A percentile compares a stretch with the other conserved stretches of the same genome.
These are phyloP conservation scores for Parazoanthus swiftii DNA, from an alignment of 92 coral and sea anemone genomes.

Conservation along the genomic window DNA sequence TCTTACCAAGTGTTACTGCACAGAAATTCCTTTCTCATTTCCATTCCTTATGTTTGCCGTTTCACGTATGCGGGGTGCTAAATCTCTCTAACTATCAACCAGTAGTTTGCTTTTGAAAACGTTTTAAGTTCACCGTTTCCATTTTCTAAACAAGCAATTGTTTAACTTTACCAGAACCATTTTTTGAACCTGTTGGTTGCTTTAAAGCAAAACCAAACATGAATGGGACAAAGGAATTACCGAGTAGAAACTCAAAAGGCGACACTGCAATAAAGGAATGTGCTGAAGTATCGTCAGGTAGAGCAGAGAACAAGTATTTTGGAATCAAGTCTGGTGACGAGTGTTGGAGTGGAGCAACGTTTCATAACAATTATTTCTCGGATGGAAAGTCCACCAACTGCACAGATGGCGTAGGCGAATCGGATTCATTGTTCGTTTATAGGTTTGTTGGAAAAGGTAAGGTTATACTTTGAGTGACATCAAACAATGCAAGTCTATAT, in stretches of 20 bases:
- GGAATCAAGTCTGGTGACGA: conserved; percentile 16
- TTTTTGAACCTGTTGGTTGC: conserved; percentile 12
- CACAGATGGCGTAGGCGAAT: not conserved
- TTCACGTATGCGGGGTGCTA: too few species aligned
- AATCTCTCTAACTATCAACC: not conserved
- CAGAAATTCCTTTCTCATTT: too few species aligned
- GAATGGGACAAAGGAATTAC: not conserved
- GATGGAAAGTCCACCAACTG: not conserved
- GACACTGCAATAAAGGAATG: not conserved
- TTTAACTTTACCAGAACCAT: not conserved
- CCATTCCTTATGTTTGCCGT: too few species aligned
- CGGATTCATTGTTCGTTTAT: conserved; percentile 6
- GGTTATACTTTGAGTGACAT: not conserved
- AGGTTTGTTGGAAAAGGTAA: conserved; percentile 15
- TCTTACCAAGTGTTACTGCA: too few species aligned
- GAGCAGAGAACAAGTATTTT: not conserved
- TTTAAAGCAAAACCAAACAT: not conserved
- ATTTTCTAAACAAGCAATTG: not conserved
- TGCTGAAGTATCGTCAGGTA: not conserved
- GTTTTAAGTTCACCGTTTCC: not conserved
- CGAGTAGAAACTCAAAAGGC: not conserved
- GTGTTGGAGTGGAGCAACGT: conserved; percentile 14
- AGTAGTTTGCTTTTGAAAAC: not conserved
- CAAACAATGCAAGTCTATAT: too few species aligned
- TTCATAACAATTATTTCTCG: not conserved